Percentiles rank a stretch among this genome's conserved stretches.
Evolutionary conservation across 2,113 vertebrate genomes (phyloP).

Genomic region (Syngnathus scovelli): DNA sequence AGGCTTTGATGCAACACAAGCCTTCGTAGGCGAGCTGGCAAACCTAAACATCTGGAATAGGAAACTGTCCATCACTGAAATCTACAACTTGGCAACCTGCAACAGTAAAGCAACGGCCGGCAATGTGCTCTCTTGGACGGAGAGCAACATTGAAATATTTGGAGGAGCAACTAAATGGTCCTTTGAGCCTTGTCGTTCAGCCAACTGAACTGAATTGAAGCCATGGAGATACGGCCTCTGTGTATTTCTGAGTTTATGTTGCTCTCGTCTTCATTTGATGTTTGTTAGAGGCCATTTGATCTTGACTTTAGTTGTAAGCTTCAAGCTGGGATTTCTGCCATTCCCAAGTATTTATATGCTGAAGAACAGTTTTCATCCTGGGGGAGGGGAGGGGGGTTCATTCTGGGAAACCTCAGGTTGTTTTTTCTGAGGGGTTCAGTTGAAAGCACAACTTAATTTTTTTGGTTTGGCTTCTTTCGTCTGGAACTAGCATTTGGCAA

Average conservation of each 20-base stretch:
- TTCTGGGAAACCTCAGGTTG: conserved; percentile 47
- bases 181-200: conserved; percentile 90
- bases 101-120: conserved; percentile 81
- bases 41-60: conserved; percentile 94
- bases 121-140: conserved; percentile 91
- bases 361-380: conserved; percentile 62
- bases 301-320: conserved; percentile 59
- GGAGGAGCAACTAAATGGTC: conserved; percentile 95
- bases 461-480: conserved; percentile 49
- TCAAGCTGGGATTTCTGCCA: conserved; percentile 69
- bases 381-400: conserved; percentile 32
- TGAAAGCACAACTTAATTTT: conserved; percentile 57
- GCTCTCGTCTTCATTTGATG: conserved; percentile 67
- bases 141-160: conserved; percentile 87
- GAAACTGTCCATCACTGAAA: conserved; percentile 83
- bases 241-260: conserved; percentile 67
- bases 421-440: conserved; percentile 36
- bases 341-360: conserved; percentile 70
- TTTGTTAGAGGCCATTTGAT: conserved; percentile 56
- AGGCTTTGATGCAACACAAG: conserved; percentile 94
- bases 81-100: conserved; percentile 92
- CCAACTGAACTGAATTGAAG: conserved; percentile 77
- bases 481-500: conserved; percentile 60
- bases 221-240: conserved; percentile 31
- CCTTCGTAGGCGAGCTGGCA: conserved; percentile 88